phyloP scores from a whole-genome alignment of 2,797 vertebrate species.

The Hyperoplus immaculatus region DNA sequence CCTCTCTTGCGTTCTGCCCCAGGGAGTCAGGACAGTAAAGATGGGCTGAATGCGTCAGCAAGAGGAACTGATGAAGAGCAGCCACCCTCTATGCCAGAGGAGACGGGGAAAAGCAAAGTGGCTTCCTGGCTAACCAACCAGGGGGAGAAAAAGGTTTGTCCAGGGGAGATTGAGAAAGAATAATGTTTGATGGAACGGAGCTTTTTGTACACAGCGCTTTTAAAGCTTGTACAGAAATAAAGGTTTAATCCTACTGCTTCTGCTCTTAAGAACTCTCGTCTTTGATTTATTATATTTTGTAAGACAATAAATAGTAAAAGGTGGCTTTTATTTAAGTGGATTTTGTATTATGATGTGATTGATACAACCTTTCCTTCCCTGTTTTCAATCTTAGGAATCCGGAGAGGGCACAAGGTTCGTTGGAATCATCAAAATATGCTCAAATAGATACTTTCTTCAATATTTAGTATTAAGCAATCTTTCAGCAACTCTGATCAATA shows the following conservation, averaged over 20 bases:
- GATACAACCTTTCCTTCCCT: conserved; percentile 6
- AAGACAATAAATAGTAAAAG: neutral
- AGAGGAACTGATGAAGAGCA: conserved; percentile 85
- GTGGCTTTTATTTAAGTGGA: neutral
- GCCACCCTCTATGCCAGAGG: conserved; percentile 89
- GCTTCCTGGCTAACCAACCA: conserved; percentile 95
- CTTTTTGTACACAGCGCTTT: conserved; percentile 1
- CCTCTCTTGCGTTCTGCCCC: conserved; percentile 15
- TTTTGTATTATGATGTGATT: neutral
- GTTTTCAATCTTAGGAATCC: conserved; percentile 80
- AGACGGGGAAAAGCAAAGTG: conserved; percentile 95
- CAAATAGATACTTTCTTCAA: neutral
- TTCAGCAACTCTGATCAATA: neutral
- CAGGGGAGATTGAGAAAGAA: neutral
- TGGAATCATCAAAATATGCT: conserved; percentile 56
- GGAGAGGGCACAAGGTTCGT: conserved; percentile 78
- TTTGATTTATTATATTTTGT: neutral
- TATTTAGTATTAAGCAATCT: neutral
- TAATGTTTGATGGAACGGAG: neutral
- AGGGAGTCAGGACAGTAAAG: conserved; percentile 89
- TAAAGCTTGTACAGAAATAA: neutral
- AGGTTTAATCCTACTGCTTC: neutral
- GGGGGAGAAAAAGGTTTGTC: conserved; percentile 79
- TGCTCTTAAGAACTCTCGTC: neutral
- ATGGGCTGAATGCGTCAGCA: conserved; percentile 76